Evolutionary conservation across 2,113 vertebrate species (phyloP), one percentile per base, ranked within the genome.

Genomic region (Pangasianodon gigas): DNA sequence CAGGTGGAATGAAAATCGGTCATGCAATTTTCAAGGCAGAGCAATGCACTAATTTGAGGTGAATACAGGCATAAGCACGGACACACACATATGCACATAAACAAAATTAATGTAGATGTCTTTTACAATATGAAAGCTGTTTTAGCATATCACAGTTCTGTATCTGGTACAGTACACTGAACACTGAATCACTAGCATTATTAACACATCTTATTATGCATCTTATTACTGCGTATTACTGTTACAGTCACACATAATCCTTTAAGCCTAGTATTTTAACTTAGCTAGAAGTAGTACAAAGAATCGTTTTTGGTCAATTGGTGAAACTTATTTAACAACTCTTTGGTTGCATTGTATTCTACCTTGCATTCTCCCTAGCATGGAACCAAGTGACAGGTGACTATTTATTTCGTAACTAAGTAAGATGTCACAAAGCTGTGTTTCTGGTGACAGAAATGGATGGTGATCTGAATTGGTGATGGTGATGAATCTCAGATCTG

Each of bases 1-100:
- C 87, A 69, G 4, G 89, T 79, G 84, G 80, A 89, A 88, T 81
- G 89, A 71, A 90, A 87, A 93, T 89, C 91, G 69, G 85, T 89
- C 90, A 88, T 91, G 14, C 16, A 91, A 91, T 89, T 92, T 93
- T 91, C 87, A 90, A 91, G 91, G 84, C 87, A 85, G 16, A 91
- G 52, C 44, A 81, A 71, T 69, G 54, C 21, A 80, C 21, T 87
- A 74, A 87, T 87, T 90, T 88, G 41, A 90, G 21, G 26, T 74
- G 48, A 62, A 85, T 8, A 26, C 52, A 89, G n/a, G 21, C 44
- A 88, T 54, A 85, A 74, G 80, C 37, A n/a, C 37, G 21, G 26
- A 5, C 19, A 87, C 75, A 56, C n/a, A 56, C 19, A 74, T 16
- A 71, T 29, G 4, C 24, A 51, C 56, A 84, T 26, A 16, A 56